phyloP scores from a whole-genome alignment of 2,888 invertebrate genomes.

The Dusona sp. region DNA sequence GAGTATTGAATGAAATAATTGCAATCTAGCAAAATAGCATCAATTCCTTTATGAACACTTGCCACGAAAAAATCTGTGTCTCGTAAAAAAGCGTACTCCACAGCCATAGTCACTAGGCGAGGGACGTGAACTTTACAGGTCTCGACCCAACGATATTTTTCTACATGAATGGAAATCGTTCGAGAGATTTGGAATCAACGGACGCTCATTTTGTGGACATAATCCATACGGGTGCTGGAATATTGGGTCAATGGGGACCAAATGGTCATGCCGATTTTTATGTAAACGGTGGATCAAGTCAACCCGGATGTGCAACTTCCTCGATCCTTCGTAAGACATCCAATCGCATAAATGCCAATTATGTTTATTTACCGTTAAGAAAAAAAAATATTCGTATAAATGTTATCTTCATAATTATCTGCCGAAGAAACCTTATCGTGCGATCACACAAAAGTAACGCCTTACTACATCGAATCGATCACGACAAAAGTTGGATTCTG shows the following conservation, averaged over 20 bases:
- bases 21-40: background rate
- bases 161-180: conserved; percentile 93
- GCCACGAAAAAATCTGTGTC: conserved; percentile 1
- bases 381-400: conserved; percentile 37
- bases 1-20: too few relatives aligned
- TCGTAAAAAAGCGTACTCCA: conserved; percentile 48
- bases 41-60: background rate
- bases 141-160: conserved; percentile 94
- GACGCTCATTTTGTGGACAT: conserved; percentile 94
- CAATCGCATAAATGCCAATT: conserved; percentile 35
- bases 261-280: conserved; percentile 96
- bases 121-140: conserved; percentile 85
- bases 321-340: conserved; percentile 91
- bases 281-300: conserved; percentile 95
- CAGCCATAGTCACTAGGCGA: conserved; percentile 62
- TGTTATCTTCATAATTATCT: conserved; percentile 46
- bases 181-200: conserved; percentile 91
- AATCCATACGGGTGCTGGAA: conserved; percentile 94
- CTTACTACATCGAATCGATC: conserved; percentile 95
- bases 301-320: conserved; percentile 93
- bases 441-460: conserved; percentile 96
- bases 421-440: conserved; percentile 93
- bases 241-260: conserved; percentile 95
- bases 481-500: conserved; percentile 92
- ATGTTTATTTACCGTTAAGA: conserved; percentile 11